Conservation (phyloP, 2,113 vertebrate species). For the Sisor rabdophorus region DNA sequence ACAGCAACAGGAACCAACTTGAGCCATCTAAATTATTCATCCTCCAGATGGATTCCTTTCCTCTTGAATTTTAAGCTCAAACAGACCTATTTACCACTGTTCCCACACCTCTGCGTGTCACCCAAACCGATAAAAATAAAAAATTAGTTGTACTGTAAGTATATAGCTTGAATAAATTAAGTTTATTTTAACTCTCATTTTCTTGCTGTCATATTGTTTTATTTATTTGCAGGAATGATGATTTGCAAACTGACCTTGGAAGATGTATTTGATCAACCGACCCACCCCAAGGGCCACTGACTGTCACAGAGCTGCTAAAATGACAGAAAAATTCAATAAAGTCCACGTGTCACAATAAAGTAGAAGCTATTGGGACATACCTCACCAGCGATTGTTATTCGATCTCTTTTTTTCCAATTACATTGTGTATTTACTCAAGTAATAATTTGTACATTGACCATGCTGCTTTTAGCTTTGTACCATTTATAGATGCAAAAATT, state of each 20-base stretch:
- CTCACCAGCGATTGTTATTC: constrained; percentile 18
- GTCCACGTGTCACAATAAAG: constrained; percentile 76
- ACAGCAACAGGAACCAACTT: constrained; percentile 98
- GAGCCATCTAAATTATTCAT: constrained; percentile 99
- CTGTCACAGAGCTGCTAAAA: constrained; percentile 90
- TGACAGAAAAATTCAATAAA: constrained; percentile 91
- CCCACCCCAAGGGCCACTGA: constrained; percentile 85
- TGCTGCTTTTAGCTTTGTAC: neutral
- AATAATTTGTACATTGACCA: neutral
- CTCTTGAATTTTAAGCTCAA: constrained; percentile 79
- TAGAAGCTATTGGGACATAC: constrained; percentile 79
- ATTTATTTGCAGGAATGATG: neutral
- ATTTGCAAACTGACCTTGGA: constrained; percentile 87
- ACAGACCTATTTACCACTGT: constrained; percentile 54
- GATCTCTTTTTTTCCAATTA: neutral
- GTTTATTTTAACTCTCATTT: neutral
- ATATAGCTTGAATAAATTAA: neutral
- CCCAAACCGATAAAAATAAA: constrained; percentile 52
- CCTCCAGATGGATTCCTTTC: constrained; percentile 96
- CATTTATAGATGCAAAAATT: neutral
- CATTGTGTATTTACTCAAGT: neutral
- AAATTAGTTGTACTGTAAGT: neutral
- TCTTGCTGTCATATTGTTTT: neutral
- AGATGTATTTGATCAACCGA: constrained; percentile 96
- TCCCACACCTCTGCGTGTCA: constrained; percentile 45